phyloP scores from a whole-genome alignment of 2,888 invertebrate species.

The Lordiphosa fenestrarum region DNA sequence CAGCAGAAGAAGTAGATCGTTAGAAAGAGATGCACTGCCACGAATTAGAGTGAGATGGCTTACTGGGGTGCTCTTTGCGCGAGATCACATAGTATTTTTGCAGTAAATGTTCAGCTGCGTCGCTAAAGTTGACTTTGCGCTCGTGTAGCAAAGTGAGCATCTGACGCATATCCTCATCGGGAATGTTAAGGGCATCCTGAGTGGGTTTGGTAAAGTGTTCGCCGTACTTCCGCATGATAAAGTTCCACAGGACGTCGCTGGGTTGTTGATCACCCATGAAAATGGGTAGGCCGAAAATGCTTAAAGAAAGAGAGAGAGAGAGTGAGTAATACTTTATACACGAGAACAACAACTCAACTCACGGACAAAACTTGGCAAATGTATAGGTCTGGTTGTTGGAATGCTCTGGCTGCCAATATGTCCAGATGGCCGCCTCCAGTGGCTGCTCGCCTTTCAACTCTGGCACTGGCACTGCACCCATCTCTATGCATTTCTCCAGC shows the following conservation, averaged over 20 bases:
- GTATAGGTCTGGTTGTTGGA: slow-evolving; percentile 61
- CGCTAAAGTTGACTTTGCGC: slow-evolving; percentile 54
- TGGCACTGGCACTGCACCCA: slow-evolving; percentile 42
- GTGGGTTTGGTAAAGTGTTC: slow-evolving; percentile 34
- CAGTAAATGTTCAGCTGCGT: slow-evolving; percentile 78
- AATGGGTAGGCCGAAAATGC: slow-evolving; percentile 79
- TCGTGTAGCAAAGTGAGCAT: slow-evolving; percentile 66
- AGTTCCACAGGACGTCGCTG: slow-evolving; percentile 61
- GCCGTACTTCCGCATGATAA: slow-evolving; percentile 64
- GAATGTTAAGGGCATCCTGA: slow-evolving; percentile 67
- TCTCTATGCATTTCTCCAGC: slow-evolving; percentile 71
- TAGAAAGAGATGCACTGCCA: background rate
- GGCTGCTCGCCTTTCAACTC: slow-evolving; percentile 44
- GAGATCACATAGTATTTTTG: slow-evolving; percentile 81
- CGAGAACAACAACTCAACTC: slow-evolving; percentile 16
- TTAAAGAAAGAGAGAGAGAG: slow-evolving; percentile 27
- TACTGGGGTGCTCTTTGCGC: slow-evolving; percentile 78
- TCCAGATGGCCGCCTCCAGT: slow-evolving; percentile 78
- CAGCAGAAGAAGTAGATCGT: slow-evolving; percentile 7
- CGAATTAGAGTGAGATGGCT: slow-evolving; percentile 6
- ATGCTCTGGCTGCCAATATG: slow-evolving; percentile 76
- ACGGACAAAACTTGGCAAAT: slow-evolving; percentile 78
- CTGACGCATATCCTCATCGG: slow-evolving; percentile 69
- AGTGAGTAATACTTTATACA: background rate
- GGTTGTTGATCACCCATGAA: slow-evolving; percentile 56